A percentile compares a stretch with the other conserved stretches of the same genome.
Conservation (phyloP, 2,113 vertebrate species). For the Isurus oxyrinchus region DNA sequence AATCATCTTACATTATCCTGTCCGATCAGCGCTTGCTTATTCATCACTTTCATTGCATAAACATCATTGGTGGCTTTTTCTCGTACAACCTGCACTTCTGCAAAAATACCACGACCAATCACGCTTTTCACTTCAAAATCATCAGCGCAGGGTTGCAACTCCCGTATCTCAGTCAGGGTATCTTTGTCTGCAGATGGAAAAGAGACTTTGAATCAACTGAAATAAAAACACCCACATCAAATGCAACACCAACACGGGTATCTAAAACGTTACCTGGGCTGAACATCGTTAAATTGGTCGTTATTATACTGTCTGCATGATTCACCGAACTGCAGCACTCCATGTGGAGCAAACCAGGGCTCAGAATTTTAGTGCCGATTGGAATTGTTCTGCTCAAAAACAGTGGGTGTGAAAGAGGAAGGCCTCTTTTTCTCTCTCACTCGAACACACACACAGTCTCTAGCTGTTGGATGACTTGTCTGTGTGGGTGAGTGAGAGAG, state of each 20-base stretch:
- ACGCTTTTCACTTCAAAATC: conserved; percentile 81
- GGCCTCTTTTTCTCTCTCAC: neutral
- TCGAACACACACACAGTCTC: conserved; percentile 8
- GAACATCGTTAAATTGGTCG: conserved; percentile 7
- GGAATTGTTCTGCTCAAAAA: neutral
- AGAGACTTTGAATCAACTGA: neutral
- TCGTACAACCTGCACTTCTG: conserved; percentile 81
- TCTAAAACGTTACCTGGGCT: conserved; percentile 27
- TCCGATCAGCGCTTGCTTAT: conserved; percentile 66
- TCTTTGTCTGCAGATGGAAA: conserved; percentile 68
- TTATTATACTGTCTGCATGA: conserved; percentile 13
- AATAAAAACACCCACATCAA: neutral
- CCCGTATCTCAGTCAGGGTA: conserved; percentile 68
- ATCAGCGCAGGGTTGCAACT: conserved; percentile 67
- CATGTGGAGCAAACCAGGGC: neutral
- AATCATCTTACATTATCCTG: conserved; percentile 68
- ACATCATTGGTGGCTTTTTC: conserved; percentile 80
- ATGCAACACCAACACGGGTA: neutral
- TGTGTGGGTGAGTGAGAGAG: conserved; percentile 31
- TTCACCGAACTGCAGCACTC: conserved; percentile 4
- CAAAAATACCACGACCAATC: conserved; percentile 80
- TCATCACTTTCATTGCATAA: conserved; percentile 92
- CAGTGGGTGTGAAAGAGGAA: neutral
- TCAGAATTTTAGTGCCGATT: neutral
- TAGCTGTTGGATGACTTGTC: conserved; percentile 33